Evolutionary conservation across 2,888 invertebrate genomes (phyloP).

Genomic region (Petrolisthes cinctipes): DNA sequence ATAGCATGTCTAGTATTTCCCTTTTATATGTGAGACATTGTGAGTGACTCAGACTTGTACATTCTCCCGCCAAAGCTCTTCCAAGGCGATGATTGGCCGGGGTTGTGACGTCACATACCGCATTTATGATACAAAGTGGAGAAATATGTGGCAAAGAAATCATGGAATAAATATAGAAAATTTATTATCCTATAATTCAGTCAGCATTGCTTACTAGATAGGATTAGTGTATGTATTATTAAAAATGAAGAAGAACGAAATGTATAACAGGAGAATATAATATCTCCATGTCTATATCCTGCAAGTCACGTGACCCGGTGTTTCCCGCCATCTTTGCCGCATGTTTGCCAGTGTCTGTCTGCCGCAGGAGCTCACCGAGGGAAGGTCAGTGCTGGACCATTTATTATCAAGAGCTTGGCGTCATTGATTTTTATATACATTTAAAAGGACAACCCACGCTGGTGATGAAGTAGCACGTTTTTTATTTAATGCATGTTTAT

Average conservation of each 20-base stretch:
- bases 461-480: background rate
- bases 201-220: too few relatives aligned
- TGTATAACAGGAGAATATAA: background rate
- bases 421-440: constrained; percentile 38
- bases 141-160: background rate
- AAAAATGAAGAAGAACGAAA: background rate
- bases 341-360: constrained; percentile 60
- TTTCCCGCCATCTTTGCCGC: constrained; percentile 65
- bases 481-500: background rate
- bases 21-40: constrained; percentile 32
- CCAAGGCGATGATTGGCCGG: constrained; percentile 32
- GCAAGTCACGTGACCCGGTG: constrained; percentile 63
- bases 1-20: background rate
- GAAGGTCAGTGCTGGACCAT: constrained; percentile 39
- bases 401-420: background rate
- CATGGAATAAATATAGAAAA: too few relatives aligned
- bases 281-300: constrained; percentile 27
- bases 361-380: constrained; percentile 52
- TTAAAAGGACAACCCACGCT: background rate
- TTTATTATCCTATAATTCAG: too few relatives aligned
- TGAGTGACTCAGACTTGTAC: background rate
- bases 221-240: background rate
- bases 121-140: constrained; percentile 24
- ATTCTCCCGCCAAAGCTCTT: constrained; percentile 57
- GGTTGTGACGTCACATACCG: constrained; percentile 37